Conservation (phyloP, 2,797 vertebrate genomes). For the Sebastiscus albofasciatus region DNA sequence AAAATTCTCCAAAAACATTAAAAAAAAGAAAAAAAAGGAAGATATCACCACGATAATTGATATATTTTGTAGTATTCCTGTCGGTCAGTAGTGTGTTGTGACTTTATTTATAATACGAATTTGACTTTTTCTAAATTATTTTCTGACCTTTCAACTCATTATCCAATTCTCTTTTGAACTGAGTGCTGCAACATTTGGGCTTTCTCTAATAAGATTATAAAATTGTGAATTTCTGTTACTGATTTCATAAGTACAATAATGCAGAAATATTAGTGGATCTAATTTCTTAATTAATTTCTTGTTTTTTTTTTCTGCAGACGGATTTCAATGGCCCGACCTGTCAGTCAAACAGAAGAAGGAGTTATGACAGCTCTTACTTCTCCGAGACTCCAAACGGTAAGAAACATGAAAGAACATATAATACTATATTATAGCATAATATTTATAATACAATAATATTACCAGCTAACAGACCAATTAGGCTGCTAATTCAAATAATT, state of each 20-base stretch:
- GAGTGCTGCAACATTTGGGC: background rate
- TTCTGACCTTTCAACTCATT: background rate
- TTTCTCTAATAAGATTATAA: background rate
- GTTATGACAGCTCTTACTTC: constrained; percentile 90
- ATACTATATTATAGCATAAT: background rate
- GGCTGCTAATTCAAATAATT: background rate
- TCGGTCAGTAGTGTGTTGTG: background rate
- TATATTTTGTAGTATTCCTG: background rate
- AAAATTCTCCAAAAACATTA: background rate
- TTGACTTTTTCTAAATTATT: background rate
- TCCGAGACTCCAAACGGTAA: constrained; percentile 87
- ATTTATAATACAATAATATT: background rate
- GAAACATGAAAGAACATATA: constrained; percentile 67
- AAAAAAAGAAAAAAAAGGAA: background rate
- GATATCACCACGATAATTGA: background rate
- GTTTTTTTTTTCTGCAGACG: constrained; percentile 78
- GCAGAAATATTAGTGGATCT: background rate
- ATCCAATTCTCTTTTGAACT: background rate
- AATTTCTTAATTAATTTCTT: background rate
- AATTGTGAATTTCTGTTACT: background rate
- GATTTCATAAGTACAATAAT: too few species aligned
- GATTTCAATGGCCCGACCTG: constrained; percentile 90
- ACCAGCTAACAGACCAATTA: background rate
- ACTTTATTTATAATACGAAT: background rate
- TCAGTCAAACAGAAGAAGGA: constrained; percentile 85